Percentiles rank a stretch among this genome's conserved stretches.
These are phyloP conservation scores for Zosterops pallidus DNA, from an alignment of 2,113 vertebrate genomes.

Conservation along the genomic window DNA sequence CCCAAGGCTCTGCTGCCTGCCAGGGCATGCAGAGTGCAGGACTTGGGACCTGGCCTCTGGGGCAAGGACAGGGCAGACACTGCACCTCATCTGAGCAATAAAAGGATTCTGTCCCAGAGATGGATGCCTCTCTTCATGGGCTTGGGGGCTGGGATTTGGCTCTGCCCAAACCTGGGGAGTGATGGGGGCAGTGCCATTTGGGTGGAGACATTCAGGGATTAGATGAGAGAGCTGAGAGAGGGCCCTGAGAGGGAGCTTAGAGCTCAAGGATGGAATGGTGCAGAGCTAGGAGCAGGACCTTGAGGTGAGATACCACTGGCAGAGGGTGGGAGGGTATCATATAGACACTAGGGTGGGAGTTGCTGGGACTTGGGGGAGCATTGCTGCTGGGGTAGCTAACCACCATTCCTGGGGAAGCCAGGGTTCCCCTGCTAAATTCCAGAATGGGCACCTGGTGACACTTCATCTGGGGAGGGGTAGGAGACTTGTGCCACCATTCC, in stretches of 20 bases:
- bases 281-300: not conserved
- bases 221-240: not conserved
- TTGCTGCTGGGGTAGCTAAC: not conserved
- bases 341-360: not conserved
- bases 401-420: not conserved
- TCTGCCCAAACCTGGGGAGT: not conserved
- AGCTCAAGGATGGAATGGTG: not conserved
- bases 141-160: constrained; percentile 19
- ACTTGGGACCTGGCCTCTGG: not conserved
- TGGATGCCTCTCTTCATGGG: constrained; percentile 63
- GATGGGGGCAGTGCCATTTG: not conserved
- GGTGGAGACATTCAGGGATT: not conserved
- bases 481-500: not conserved
- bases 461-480: not conserved
- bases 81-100: constrained; percentile 47
- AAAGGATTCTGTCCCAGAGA: constrained; percentile 60
- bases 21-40: not conserved
- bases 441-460: not conserved
- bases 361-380: not conserved
- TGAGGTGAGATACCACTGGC: not conserved
- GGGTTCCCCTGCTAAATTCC: not conserved
- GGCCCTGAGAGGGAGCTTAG: not conserved
- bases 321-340: not conserved
- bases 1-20: not conserved
- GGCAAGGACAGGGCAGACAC: not conserved